Evolutionary conservation across 2,888 invertebrate genomes (phyloP).

Genomic region (Odontocerum albicorne): DNA sequence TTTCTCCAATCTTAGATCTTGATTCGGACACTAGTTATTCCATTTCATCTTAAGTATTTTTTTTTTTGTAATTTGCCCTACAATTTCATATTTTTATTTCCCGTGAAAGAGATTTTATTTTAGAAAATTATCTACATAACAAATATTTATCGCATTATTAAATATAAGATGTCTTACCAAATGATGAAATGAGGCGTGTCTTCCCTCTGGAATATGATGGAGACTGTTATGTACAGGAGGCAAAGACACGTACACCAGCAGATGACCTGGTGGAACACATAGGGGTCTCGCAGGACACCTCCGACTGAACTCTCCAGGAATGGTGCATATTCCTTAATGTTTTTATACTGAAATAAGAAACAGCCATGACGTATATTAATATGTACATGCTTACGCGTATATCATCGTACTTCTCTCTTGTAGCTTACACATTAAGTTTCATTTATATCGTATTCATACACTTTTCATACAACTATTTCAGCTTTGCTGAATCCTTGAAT

Average conservation of each 20-base stretch:
- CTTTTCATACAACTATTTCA: too few relatives aligned
- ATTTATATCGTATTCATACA: too few relatives aligned
- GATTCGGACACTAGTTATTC: too few relatives aligned
- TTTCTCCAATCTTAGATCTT: too few relatives aligned
- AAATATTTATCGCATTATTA: background rate
- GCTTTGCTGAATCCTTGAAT: too few relatives aligned
- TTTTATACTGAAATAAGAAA: constrained; percentile 9
- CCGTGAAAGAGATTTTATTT: too few relatives aligned
- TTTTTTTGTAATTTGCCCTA: too few relatives aligned
- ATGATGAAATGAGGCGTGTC: constrained; percentile 11
- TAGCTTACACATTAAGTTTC: too few relatives aligned
- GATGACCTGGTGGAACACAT: constrained; percentile 10
- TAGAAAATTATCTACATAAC: background rate
- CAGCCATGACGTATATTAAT: background rate
- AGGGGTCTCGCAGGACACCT: constrained; percentile 1
- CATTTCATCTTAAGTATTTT: too few relatives aligned
- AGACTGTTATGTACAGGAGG: constrained; percentile 9
- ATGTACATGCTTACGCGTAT: background rate
- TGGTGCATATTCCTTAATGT: background rate
- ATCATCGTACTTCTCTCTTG: too few relatives aligned
- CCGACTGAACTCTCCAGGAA: background rate
- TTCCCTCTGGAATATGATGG: background rate
- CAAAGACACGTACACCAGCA: constrained; percentile 14
- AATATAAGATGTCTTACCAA: constrained; percentile 12
- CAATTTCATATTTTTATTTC: too few relatives aligned